phyloP scores from a whole-genome alignment of 1,140 invertebrate genomes.

The Dreissena rostriformis region DNA sequence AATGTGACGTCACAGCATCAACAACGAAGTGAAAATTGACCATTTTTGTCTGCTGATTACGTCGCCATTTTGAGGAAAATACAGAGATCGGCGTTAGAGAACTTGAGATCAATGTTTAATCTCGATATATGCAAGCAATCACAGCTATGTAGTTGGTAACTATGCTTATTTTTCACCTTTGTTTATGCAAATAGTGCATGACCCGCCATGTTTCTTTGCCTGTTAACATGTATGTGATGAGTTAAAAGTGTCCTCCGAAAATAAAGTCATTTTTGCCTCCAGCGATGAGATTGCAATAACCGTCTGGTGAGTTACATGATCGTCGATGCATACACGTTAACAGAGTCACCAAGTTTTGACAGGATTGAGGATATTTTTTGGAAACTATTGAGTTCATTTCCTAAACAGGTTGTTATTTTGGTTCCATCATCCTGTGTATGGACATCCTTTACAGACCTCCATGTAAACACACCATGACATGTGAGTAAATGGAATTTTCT shows the following conservation, averaged over 20 bases:
- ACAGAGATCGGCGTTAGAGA: slow-evolving; percentile 10
- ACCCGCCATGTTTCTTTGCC: slow-evolving; percentile 54
- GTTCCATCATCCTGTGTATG: no score
- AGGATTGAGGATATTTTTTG: no score
- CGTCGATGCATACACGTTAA: no score
- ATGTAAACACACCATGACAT: no score
- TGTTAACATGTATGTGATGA: background rate
- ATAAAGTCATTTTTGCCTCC: slow-evolving; percentile 5
- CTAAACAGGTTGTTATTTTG: no score
- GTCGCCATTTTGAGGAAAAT: slow-evolving; percentile 53
- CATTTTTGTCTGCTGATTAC: slow-evolving; percentile 54
- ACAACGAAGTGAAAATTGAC: slow-evolving; percentile 55
- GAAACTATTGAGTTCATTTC: no score
- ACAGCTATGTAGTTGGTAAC: slow-evolving; percentile 47
- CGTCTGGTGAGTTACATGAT: no score
- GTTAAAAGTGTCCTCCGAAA: background rate
- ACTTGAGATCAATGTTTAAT: slow-evolving; percentile 11
- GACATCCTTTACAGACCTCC: no score
- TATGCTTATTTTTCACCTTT: slow-evolving; percentile 53
- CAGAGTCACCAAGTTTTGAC: no score
- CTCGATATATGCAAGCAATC: slow-evolving; percentile 16
- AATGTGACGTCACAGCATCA: slow-evolving; percentile 57
- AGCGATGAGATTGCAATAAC: slow-evolving; percentile 1
- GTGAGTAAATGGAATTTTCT: no score
- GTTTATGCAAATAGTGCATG: slow-evolving; percentile 53